Evolutionary conservation across 2,113 vertebrate genomes (phyloP), one percentile per base, ranked within the genome.

Genomic region (Salminus brasiliensis): DNA sequence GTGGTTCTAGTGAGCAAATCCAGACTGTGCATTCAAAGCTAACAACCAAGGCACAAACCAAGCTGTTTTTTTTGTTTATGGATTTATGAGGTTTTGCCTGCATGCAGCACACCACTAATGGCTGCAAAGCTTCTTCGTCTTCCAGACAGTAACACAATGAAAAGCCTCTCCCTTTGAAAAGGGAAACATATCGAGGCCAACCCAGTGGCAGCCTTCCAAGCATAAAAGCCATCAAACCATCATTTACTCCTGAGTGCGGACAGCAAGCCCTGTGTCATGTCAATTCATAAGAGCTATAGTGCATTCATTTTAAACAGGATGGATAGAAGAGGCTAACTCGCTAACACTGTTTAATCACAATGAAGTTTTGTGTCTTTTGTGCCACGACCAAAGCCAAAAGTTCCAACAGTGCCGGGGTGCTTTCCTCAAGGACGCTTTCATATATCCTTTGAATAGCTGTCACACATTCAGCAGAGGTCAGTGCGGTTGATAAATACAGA

Each of bases 181-280:
- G 45, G 36, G 23, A 80, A 80, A 76, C 39, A 83, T 57, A 83
- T 80, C 57, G 34, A 76, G 73, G 67, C 79, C 60, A 10, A 21
- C 62, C 45, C 9, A 39, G 41, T 73, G 67, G 67, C 59, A 83
- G 73, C 49, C 32, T 52, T 76, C 71, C 78, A 60, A 60, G 62
- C 52, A 80, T 57, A 65, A 79, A 65, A 83, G 66, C 77, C 66
- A 74, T 74, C 69, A 78, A 82, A 39, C 81, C 66, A 82, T 76
- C 41, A 68, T 80, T 80, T 83, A 72, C 60, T 83, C 52, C 67
- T 67, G 9, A 71, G 39, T 72, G 69, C 39, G 62, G 77, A 76
- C 73, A 83, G 72, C 45, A 76, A 41, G 53, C 49, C 7, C 67
- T 68, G 49, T 53, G 52, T 75, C 78, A 78, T 68, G 78, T 80